Evolutionary conservation across 1,140 invertebrate species (phyloP).

Genomic region (Lethocerus indicus): DNA sequence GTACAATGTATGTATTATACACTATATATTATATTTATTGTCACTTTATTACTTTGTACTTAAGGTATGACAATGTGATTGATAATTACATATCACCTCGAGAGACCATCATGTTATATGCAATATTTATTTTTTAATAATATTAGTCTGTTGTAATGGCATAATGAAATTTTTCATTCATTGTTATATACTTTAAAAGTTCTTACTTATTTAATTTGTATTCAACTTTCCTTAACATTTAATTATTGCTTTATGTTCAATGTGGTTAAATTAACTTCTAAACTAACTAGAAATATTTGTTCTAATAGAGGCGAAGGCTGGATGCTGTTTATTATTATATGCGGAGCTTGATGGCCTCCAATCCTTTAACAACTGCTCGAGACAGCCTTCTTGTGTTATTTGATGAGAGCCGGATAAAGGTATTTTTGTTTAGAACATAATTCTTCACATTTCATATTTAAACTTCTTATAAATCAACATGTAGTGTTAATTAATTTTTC

Average conservation of each 20-base stretch:
- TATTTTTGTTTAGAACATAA: no score
- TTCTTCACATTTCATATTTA: no score
- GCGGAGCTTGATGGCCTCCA: slow-evolving; percentile 83
- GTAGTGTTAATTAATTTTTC: no score
- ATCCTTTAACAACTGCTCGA: slow-evolving; percentile 75
- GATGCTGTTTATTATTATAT: slow-evolving; percentile 97
- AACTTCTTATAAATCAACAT: no score
- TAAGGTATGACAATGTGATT: slow-evolving; percentile 2
- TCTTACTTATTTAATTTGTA: not conserved
- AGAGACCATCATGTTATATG: no score
- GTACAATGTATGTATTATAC: slow-evolving; percentile 53
- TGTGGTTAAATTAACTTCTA: slow-evolving; percentile 8
- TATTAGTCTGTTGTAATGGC: no score
- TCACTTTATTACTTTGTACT: not conserved
- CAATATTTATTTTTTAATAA: no score
- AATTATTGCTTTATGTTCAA: slow-evolving; percentile 6
- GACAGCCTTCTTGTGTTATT: slow-evolving; percentile 77
- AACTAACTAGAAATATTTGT: slow-evolving; percentile 12
- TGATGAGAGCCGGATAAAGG: slow-evolving; percentile 88
- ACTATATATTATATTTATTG: not conserved
- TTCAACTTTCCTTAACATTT: slow-evolving; percentile 2
- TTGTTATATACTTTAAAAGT: not conserved
- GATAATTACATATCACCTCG: no score
- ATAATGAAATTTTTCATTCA: no score
- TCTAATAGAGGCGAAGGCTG: slow-evolving; percentile 67